phyloP scores from a whole-genome alignment of 2,113 vertebrate species.

The Plecturocebus donacophilus region DNA sequence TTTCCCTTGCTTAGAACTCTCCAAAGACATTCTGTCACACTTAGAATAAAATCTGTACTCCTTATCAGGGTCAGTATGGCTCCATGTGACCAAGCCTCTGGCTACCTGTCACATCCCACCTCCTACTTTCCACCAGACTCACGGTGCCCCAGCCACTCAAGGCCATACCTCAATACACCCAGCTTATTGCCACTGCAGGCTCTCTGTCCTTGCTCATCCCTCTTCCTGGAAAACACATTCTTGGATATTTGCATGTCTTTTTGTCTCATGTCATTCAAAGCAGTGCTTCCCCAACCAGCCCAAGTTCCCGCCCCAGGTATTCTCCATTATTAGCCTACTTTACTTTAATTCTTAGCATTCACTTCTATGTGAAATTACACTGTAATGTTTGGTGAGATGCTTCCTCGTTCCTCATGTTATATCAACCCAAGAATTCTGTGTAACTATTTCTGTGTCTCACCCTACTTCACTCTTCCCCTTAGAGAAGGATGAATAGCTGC shows the following conservation, averaged over 20 bases:
- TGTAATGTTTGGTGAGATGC: neutral
- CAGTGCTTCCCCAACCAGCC: neutral
- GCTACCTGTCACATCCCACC: neutral
- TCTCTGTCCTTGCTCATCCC: neutral
- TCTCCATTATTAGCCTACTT: neutral
- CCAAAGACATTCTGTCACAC: neutral
- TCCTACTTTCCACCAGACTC: neutral
- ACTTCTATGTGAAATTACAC: neutral
- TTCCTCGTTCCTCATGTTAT: neutral
- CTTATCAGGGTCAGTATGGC: neutral
- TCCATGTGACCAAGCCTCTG: rapidly evolving
- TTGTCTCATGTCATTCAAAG: neutral
- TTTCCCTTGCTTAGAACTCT: neutral
- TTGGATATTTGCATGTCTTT: neutral
- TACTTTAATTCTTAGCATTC: neutral
- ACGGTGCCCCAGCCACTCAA: neutral
- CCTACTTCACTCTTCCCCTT: too few species aligned
- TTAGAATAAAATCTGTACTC: neutral
- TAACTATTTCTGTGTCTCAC: neutral
- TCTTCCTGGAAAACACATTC: neutral
- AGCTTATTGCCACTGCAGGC: neutral
- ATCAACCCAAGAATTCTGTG: neutral
- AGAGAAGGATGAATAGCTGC: neutral
- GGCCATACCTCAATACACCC: neutral
- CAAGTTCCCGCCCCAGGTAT: neutral